Evolutionary conservation across 2,113 vertebrate genomes (phyloP).

Genomic region (Rhineura floridana): DNA sequence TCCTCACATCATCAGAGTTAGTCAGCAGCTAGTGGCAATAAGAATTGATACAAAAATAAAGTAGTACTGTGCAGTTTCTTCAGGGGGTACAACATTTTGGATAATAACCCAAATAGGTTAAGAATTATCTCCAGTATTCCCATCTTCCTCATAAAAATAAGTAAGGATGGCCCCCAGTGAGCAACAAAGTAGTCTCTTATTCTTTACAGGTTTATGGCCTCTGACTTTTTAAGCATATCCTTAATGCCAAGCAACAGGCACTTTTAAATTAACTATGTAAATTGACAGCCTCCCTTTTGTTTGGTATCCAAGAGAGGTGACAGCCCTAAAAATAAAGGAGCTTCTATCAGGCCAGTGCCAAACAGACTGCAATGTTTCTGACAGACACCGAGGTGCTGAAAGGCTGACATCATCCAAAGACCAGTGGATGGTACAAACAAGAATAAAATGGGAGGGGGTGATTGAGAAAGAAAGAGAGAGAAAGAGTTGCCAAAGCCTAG

Average conservation of each 20-base stretch:
- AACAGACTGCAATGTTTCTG: constrained; percentile 2
- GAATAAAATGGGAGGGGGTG: neutral
- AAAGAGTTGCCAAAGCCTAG: constrained; percentile 35
- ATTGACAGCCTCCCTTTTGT: neutral
- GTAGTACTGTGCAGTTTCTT: neutral
- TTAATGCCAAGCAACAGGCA: neutral
- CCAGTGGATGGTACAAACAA: constrained; percentile 22
- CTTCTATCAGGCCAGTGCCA: neutral
- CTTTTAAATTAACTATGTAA: neutral
- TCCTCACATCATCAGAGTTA: neutral
- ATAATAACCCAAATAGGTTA: neutral
- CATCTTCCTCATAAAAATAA: neutral
- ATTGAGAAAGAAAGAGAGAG: too few relatives aligned
- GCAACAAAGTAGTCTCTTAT: neutral
- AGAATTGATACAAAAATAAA: neutral
- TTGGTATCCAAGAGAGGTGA: neutral
- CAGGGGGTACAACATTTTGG: neutral
- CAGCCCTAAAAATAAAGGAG: constrained; percentile 23
- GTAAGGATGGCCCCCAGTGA: neutral
- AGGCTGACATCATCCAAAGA: constrained; percentile 21
- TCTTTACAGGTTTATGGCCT: neutral
- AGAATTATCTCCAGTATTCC: neutral
- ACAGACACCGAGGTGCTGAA: neutral
- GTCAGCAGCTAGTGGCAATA: neutral
- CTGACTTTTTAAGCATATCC: neutral